Conservation (phyloP, 2,888 invertebrate genomes). For the Campaea margaritaria region DNA sequence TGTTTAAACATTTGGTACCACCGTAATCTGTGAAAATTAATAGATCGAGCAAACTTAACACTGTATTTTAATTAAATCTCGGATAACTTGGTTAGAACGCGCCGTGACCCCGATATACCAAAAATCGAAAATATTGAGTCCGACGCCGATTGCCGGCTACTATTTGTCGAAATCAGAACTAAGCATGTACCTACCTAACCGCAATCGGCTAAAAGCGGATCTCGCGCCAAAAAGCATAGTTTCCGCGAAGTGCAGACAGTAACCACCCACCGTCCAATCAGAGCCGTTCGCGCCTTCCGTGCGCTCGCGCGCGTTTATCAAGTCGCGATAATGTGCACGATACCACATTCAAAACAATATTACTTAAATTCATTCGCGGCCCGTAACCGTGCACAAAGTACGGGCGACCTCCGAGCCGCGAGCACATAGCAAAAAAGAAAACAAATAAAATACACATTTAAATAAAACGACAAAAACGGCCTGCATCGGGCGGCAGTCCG, state of each 20-base stretch:
- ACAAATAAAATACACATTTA: slow-evolving; percentile 57
- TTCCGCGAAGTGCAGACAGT: slow-evolving; percentile 42
- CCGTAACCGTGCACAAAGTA: slow-evolving; percentile 56
- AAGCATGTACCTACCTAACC: slow-evolving; percentile 35
- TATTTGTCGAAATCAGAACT: slow-evolving; percentile 37
- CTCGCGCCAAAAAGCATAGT: slow-evolving; percentile 69
- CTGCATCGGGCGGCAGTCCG: slow-evolving; percentile 53
- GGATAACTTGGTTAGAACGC: no score
- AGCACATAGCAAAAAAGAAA: slow-evolving; percentile 55
- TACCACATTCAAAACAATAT: slow-evolving; percentile 62
- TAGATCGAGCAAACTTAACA: no score
- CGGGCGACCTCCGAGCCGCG: slow-evolving; percentile 60
- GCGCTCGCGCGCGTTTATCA: slow-evolving; percentile 76
- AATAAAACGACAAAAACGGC: slow-evolving; percentile 65
- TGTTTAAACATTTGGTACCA: no score
- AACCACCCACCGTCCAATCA: slow-evolving; percentile 69
- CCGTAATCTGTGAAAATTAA: no score
- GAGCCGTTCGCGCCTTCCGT: slow-evolving; percentile 70
- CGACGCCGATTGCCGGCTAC: slow-evolving; percentile 19
- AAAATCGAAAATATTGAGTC: slow-evolving; percentile 47
- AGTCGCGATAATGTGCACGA: slow-evolving; percentile 64
- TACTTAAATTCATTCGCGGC: slow-evolving; percentile 64
- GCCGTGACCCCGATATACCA: neutral
- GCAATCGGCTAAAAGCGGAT: slow-evolving; percentile 56
- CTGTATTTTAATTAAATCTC: no score